Evolutionary conservation across 2,797 vertebrate genomes (phyloP).

Genomic region (Paratrypauchen microcephalus): DNA sequence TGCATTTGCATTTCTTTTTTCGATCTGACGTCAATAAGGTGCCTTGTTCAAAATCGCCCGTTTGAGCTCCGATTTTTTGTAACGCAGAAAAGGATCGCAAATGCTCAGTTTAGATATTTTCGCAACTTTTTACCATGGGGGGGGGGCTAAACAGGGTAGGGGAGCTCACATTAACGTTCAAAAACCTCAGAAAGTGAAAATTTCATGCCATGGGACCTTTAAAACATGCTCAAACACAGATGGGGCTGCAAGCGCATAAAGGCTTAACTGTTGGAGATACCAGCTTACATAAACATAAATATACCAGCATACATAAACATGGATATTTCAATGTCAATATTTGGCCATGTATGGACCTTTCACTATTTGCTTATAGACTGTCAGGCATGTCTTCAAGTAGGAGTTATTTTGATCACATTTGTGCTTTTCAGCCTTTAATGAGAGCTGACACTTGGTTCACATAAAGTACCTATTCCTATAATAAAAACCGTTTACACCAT

Average conservation of each 20-base stretch:
- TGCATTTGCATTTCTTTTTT: no score
- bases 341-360: not conserved
- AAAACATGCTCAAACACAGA: slow-evolving; percentile 22
- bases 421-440: not conserved
- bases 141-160: no score
- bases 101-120: no score
- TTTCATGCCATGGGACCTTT: no score
- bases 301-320: not conserved
- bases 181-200: no score
- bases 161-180: no score
- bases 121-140: no score
- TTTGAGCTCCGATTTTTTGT: no score
- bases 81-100: no score
- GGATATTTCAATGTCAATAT: not conserved
- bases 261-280: not conserved
- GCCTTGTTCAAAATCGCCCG: no score
- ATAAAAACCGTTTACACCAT: not conserved
- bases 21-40: no score
- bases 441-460: not conserved
- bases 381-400: not conserved
- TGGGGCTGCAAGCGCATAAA: slow-evolving; percentile 21
- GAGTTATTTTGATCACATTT: not conserved
- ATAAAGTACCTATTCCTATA: not conserved
- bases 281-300: not conserved
- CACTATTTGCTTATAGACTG: not conserved